phyloP scores from a whole-genome alignment of 1,140 invertebrate genomes.

The Stenopsyche tienmushanensis region DNA sequence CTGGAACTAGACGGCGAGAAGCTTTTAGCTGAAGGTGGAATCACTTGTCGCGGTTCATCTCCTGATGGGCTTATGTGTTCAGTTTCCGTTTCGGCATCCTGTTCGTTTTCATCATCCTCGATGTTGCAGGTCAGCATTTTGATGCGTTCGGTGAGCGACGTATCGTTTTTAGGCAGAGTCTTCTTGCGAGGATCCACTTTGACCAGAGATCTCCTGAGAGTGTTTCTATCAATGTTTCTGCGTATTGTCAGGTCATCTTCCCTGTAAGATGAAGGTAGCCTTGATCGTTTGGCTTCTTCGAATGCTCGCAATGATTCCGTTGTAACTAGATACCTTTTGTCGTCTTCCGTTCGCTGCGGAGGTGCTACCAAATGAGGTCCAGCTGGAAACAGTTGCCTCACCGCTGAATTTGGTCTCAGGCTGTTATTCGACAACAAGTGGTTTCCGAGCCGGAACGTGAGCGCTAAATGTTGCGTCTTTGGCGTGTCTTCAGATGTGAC shows the following conservation, averaged over 20 bases:
- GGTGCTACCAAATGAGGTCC: constrained; percentile 60
- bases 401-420: constrained; percentile 69
- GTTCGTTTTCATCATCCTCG: constrained; percentile 59
- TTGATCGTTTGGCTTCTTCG: constrained; percentile 63
- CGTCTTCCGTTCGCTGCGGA: constrained; percentile 51
- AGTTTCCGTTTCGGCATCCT: constrained; percentile 36
- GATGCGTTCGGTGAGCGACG: constrained; percentile 76
- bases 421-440: constrained; percentile 61
- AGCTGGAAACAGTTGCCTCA: constrained; percentile 68
- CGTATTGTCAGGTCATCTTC: constrained; percentile 60
- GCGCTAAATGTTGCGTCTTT: constrained; percentile 53
- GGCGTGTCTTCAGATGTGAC: constrained; percentile 35
- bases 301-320: constrained; percentile 65
- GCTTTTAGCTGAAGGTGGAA: constrained; percentile 53
- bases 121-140: constrained; percentile 79
- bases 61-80: constrained; percentile 40
- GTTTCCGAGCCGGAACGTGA: constrained; percentile 62
- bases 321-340: constrained; percentile 61
- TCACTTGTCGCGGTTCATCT: constrained; percentile 44
- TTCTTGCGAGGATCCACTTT: constrained; percentile 61
- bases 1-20: constrained; percentile 56
- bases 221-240: constrained; percentile 72
- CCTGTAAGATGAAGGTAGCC: constrained; percentile 49
- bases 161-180: constrained; percentile 57
- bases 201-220: constrained; percentile 67